Evolutionary conservation across 2,888 invertebrate genomes (phyloP), one percentile per base, ranked within the genome.

Genomic region (Leptinotarsa rubiginosa): DNA sequence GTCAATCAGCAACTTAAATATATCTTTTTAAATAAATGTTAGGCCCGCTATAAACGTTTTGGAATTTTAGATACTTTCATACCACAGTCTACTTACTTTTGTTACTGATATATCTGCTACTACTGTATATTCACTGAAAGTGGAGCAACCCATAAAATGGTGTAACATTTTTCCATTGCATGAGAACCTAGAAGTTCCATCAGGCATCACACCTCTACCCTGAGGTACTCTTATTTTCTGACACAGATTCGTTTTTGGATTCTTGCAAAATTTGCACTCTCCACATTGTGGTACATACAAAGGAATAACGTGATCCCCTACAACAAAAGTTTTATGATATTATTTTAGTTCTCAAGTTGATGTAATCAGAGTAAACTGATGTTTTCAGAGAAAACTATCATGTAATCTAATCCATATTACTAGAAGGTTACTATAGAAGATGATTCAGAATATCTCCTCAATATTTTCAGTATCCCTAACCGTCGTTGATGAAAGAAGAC

Each of bases 71-170:
- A 7, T 56, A 20, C 56, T 20, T 22, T 56, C 18, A 41, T 41
- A 41, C 7, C 41, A 41, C 10, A 10, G 10, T n/a, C 10, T 22
- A 76, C 74, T 82, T 84, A 97, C 96, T 92, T 99, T 99, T 82
- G 94, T 93, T n/a, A 99, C 89, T 41, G 98, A 98, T 85, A 99
- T 96, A 88, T 97, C 97, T 77, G 95, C 93, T 72, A 97, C 96
- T 18, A 98, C 98, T 2, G 97, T 97, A 86, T 97, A 98, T 88
- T 98, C 96, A 77, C 95, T 92, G 87, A 98, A 98, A 0, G 97
- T 97, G 0, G 97, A 97, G 80, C 96, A 96, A n/a, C 98, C 98
- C 98, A 98, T 98, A 85, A 97, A 98, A 87, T 98, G 97, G 84
- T 89, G 95, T 12, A 98, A 82, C 65, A 91, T 90, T 87, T 97